Evolutionary conservation across 2,888 invertebrate species (phyloP).

Genomic region (Leptinotarsa haldemani): DNA sequence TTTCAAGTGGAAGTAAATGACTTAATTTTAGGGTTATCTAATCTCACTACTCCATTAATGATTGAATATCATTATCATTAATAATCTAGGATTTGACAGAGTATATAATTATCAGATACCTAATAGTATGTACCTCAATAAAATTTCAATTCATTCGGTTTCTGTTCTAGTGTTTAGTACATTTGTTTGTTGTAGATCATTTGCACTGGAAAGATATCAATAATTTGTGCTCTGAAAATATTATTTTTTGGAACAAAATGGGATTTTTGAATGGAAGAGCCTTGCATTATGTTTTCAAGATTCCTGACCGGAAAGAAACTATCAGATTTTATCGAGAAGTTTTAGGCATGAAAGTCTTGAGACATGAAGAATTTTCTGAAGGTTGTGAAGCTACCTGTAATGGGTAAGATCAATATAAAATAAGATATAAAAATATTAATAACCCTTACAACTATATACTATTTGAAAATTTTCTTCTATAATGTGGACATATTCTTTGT

Average conservation of each 20-base stretch:
- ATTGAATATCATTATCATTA: too few species aligned
- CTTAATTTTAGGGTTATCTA: too few species aligned
- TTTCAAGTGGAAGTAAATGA: too few species aligned
- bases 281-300: constrained; percentile 96
- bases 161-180: too few species aligned
- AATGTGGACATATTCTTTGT: too few species aligned
- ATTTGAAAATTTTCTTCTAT: too few species aligned
- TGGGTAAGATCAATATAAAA: constrained; percentile 75
- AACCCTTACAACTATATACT: too few species aligned
- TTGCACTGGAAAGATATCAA: neutral
- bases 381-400: constrained; percentile 98
- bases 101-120: too few species aligned
- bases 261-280: constrained; percentile 74
- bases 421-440: neutral
- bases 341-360: constrained; percentile 94
- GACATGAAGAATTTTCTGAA: constrained; percentile 97
- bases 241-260: constrained; percentile 44
- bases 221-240: neutral
- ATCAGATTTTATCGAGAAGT: constrained; percentile 90
- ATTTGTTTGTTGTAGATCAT: constrained; percentile 1
- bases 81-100: too few species aligned
- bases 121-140: too few species aligned
- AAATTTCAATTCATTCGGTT: too few species aligned
- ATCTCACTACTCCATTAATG: too few species aligned
- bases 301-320: constrained; percentile 88